Percentiles rank a stretch among this genome's conserved stretches.
Conservation (phyloP, 2,888 invertebrate genomes). For the Drosophila acutilabella region DNA sequence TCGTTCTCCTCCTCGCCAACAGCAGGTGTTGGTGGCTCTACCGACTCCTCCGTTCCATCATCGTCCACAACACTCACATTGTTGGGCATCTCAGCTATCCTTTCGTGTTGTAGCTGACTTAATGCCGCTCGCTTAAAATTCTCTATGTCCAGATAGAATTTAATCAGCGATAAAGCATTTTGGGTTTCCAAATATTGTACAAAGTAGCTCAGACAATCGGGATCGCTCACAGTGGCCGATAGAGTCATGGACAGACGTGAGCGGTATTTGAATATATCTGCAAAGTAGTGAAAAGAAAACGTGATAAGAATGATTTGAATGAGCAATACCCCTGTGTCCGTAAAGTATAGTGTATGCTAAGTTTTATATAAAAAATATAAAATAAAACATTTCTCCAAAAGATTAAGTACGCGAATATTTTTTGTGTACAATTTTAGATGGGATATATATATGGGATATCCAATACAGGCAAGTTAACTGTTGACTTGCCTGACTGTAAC, state of each 20-base stretch:
- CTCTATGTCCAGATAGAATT: conserved; percentile 92
- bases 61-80: conserved; percentile 7
- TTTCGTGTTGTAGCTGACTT: conserved; percentile 68
- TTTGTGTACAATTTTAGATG: too few species aligned
- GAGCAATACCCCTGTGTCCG: too few species aligned
- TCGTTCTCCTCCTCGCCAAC: conserved; percentile 53
- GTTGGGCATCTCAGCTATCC: conserved; percentile 1
- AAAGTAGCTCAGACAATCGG: conserved; percentile 92
- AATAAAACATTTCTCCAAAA: too few species aligned
- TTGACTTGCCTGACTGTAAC: not conserved
- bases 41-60: conserved; percentile 7
- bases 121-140: conserved; percentile 86
- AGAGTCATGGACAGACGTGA: conserved; percentile 90
- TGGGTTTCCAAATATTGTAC: conserved; percentile 94
- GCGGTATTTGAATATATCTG: conserved; percentile 80
- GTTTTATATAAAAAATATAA: too few species aligned
- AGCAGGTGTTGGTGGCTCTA: not conserved
- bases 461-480: too few species aligned
- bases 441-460: too few species aligned
- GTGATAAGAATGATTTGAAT: too few species aligned
- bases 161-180: conserved; percentile 88
- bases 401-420: too few species aligned
- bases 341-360: too few species aligned
- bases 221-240: conserved; percentile 91
- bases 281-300: conserved; percentile 2